Evolutionary conservation across 2,888 invertebrate species (phyloP), one percentile per base, ranked within the genome.

Genomic region (Plutella xylostella): DNA sequence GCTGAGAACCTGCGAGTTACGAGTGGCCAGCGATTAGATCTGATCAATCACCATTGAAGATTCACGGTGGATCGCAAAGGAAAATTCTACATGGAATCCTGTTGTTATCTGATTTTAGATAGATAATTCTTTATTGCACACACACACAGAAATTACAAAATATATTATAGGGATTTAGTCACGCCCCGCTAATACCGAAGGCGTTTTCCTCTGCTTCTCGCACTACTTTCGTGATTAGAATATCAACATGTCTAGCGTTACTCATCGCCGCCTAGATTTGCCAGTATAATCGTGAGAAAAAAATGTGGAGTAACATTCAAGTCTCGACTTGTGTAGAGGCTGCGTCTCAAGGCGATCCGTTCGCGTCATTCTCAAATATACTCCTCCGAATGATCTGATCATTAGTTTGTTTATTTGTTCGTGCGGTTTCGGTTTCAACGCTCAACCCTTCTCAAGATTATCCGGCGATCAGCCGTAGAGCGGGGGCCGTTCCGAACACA

Each of bases 391-490:
- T 72, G 70, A 72, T 69, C 60, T 55, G 75, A 73, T 75, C 70
- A 67, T 56, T 51, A 68, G 69, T 65, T 45, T 65, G 63, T 71
- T 72, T 73, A 65, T 72, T 75, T 74, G 69, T 41, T 69, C 64
- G 62, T 66, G 65, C 64, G 72, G 76, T 72, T 77, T 76, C 63
- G 72, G 68, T 77, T 78, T 77, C 75, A 72, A 61, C 72, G 69
- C 58, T 61, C 31, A 45, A 78, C 80, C 82, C 78, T 76, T 72
- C 72, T 78, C 79, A 76, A 56, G 54, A 63, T 75, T 80, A 79
- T 82, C 82, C 63, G 21, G 25, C 43, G 72, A 76, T 77, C 75
- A 61, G 64, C 65, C 63, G 64, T 65, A 63, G 61, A 57, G 54
- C n/a, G n/a, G 60, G 51, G 53, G 51, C 59, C 58, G 55, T 54